phyloP scores from a whole-genome alignment of 2,113 vertebrate species.

The Ciconia stormi region DNA sequence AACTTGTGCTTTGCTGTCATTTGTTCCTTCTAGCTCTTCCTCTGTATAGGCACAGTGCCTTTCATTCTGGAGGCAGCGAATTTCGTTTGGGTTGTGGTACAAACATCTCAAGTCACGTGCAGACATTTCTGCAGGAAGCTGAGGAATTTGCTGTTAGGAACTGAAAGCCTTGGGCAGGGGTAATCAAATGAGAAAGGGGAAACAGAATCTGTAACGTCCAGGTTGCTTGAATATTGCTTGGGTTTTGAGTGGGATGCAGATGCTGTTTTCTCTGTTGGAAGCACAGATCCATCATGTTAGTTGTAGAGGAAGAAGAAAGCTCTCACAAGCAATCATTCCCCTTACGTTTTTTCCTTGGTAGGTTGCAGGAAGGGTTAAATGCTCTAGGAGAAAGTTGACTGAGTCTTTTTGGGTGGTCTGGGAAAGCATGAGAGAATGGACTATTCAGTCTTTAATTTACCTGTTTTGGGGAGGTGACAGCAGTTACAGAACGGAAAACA shows the following conservation, averaged over 20 bases:
- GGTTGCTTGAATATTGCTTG: not conserved
- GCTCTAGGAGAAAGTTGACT: not conserved
- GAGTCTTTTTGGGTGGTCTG: slow-evolving; percentile 48
- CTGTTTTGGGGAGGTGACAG: not conserved
- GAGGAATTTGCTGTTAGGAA: not conserved
- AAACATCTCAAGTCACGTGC: not conserved
- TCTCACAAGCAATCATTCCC: not conserved
- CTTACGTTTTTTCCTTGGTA: not conserved
- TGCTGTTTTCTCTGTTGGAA: not conserved
- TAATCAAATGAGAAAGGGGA: not conserved
- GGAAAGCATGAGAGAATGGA: slow-evolving; percentile 24
- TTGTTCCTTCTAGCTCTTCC: not conserved
- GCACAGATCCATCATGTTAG: not conserved
- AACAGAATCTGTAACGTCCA: not conserved
- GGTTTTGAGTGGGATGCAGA: not conserved
- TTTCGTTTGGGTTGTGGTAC: not conserved
- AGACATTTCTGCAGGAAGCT: not conserved
- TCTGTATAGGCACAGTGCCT: not conserved
- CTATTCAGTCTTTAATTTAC: slow-evolving; percentile 39
- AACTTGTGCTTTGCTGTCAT: not conserved
- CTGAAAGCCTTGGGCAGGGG: not conserved
- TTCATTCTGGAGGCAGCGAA: not conserved
- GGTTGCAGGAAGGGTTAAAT: slow-evolving; percentile 38
- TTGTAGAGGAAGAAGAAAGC: not conserved
- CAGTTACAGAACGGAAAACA: not conserved